Base-by-base conservation (phyloP, 2,888 invertebrate genomes). In the Pantelozetes paolii region DNA sequence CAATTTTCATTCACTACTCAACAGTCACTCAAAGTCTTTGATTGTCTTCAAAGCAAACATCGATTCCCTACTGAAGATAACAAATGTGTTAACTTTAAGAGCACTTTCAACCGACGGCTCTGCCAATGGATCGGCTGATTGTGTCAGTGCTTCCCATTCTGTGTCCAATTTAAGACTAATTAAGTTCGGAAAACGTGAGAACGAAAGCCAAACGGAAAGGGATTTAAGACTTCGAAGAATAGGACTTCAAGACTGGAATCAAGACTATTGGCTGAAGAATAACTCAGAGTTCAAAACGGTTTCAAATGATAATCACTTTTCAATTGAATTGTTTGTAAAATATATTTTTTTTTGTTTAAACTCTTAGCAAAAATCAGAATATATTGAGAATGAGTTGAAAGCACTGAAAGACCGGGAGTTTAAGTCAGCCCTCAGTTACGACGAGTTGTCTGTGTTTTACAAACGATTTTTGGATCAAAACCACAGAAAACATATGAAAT, bases 371-470 rank as follows among this genome's bases (percentile, higher is more conserved):
- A 73, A 75, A 40, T 48, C 48, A 18, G 42, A 75, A 30, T 75
- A 30, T 42, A 57, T 75, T 30, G 32, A 75, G 62, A 30, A 69
- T 8, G 71, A 59, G 18, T 28, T 75, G 28, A 45, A 71, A 32
- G 32, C n/a, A 20, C 28, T 20, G n/a, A 3, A 28, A 32, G 18
- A 54, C 1, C n/a, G 18, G 18, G 36, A 32, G 40, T 36, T 30
- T 11, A 45, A 69, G 15, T 26, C 62, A 8, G 62, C 26, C 28
- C 40, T 69, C n/a, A 23, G 71, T 59, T 67, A 74, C 40, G 75
- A 75, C 32, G 71, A 75, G 32, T 59, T 75, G 75, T 57, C 75
- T 28, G 20, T 30, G 15, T 75, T 75, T 70, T 75, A 75, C 57
- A 74, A 75, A 59, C n/a, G 36, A 20, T 75, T 75, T 48, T 62